These are phyloP conservation scores for Carcina quercana DNA, from an alignment of 2,888 invertebrate genomes.

Conservation along the genomic window DNA sequence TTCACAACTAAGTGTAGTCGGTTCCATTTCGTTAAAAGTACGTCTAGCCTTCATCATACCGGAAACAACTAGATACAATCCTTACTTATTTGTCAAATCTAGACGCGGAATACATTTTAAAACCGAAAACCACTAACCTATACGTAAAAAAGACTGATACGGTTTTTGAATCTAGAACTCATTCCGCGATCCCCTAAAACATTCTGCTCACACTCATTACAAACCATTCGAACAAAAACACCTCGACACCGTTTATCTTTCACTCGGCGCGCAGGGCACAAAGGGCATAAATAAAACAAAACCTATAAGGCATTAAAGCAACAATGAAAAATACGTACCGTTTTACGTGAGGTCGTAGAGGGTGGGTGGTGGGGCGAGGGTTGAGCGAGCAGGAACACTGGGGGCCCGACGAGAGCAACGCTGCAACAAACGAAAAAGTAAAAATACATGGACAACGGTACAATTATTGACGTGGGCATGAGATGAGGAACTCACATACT, in stretches of 20 bases:
- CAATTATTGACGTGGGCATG: constrained; percentile 70
- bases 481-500: constrained; percentile 33
- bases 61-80: too few species aligned
- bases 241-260: constrained; percentile 63
- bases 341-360: constrained; percentile 51
- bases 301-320: constrained; percentile 72
- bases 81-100: too few species aligned
- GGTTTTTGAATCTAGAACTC: too few species aligned
- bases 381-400: constrained; percentile 54
- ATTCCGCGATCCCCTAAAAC: too few species aligned
- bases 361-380: constrained; percentile 29
- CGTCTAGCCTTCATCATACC: too few species aligned
- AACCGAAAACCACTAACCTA: too few species aligned
- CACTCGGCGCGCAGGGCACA: constrained; percentile 60
- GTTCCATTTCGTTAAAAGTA: too few species aligned
- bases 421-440: constrained; percentile 61
- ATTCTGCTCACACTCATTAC: too few species aligned
- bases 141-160: constrained; percentile 13
- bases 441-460: constrained; percentile 64
- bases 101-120: too few species aligned
- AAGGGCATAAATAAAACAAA: constrained; percentile 70
- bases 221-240: constrained; percentile 31
- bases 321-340: constrained; percentile 74
- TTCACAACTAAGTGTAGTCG: too few species aligned
- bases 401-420: constrained; percentile 54